phyloP scores from a whole-genome alignment of 2,888 invertebrate genomes.

The Rhagonycha fulva region DNA sequence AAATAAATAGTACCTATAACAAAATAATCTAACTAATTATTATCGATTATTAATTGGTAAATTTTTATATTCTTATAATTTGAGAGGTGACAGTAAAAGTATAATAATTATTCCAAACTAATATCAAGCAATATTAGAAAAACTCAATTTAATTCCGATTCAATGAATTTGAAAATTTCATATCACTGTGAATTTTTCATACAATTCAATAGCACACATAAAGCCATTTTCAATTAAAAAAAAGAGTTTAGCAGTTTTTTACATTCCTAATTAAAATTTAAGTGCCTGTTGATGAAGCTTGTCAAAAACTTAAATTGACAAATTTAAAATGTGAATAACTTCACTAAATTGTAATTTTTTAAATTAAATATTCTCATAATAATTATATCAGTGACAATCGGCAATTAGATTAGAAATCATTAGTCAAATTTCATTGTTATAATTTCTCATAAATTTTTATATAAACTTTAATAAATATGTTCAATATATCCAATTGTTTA shows the following conservation, averaged over 20 bases:
- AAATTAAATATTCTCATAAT: constrained; percentile 12
- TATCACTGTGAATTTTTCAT: constrained; percentile 16
- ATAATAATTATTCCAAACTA: too few species aligned
- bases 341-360: constrained; percentile 32
- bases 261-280: constrained; percentile 37
- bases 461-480: constrained; percentile 47
- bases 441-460: constrained; percentile 46
- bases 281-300: constrained; percentile 44
- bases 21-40: too few species aligned
- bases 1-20: too few species aligned
- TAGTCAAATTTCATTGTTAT: constrained; percentile 44
- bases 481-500: constrained; percentile 49
- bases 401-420: constrained; percentile 39
- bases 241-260: constrained; percentile 18
- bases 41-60: neutral
- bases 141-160: neutral
- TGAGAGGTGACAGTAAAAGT: neutral
- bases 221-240: constrained; percentile 4
- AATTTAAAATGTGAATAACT: constrained; percentile 38
- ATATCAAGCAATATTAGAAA: too few species aligned
- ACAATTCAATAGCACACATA: constrained; percentile 12
- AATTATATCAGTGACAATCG: constrained; percentile 41
- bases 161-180: neutral
- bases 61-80: neutral
- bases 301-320: constrained; percentile 38